A percentile compares a stretch with the other conserved stretches of the same genome.
Evolutionary conservation across 2,888 invertebrate species (phyloP).

Genomic region (Dolomedes plantarius): DNA sequence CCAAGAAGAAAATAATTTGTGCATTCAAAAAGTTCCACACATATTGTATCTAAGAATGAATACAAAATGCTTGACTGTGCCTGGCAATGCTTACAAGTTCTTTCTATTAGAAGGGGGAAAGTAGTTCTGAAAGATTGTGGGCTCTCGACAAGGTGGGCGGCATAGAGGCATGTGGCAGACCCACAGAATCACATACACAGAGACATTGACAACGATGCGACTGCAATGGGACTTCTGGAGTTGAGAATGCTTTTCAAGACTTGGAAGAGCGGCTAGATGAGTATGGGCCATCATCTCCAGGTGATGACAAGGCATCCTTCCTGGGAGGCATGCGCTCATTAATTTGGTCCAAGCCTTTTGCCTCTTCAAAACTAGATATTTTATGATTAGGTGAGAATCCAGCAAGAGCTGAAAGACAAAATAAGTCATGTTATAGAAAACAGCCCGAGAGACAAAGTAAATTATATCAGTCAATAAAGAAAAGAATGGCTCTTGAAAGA

Average conservation of each 20-base stretch:
- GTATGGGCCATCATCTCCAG: slow-evolving; percentile 36
- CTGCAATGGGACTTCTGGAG: slow-evolving; percentile 51
- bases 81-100: slow-evolving; percentile 30
- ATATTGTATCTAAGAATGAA: too few species aligned
- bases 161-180: slow-evolving; percentile 66
- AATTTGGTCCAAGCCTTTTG: slow-evolving; percentile 98
- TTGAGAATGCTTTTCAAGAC: slow-evolving; percentile 54
- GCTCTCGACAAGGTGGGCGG: slow-evolving; percentile 68
- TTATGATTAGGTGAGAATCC: slow-evolving; percentile 97
- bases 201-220: slow-evolving; percentile 64
- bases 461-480: too few species aligned
- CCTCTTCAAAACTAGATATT: slow-evolving; percentile 99
- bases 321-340: slow-evolving; percentile 99
- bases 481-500: too few species aligned
- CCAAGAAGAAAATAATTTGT: too few species aligned
- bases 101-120: slow-evolving; percentile 18
- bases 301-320: slow-evolving; percentile 49
- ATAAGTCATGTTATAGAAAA: too few species aligned
- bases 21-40: too few species aligned
- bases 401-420: slow-evolving; percentile 84
- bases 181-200: slow-evolving; percentile 69
- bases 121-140: slow-evolving; percentile 44
- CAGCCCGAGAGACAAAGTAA: too few species aligned
- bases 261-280: slow-evolving; percentile 55
- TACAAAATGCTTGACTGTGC: too few species aligned